These are phyloP conservation scores for Metacarcinus magister DNA, from an alignment of 2,888 invertebrate species.

Conservation along the genomic window DNA sequence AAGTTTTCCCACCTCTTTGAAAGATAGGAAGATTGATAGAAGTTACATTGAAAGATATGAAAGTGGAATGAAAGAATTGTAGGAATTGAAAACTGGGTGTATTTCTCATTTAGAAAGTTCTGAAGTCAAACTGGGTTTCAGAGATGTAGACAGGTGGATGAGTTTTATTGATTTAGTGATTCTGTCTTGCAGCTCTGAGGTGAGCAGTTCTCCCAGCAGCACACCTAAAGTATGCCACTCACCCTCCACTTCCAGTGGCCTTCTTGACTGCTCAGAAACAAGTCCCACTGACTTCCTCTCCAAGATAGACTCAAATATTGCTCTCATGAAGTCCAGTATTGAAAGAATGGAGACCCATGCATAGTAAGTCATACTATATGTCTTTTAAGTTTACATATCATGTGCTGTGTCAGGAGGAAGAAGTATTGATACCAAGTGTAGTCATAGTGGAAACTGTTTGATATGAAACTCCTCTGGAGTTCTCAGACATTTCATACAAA, in stretches of 20 bases:
- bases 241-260: slow-evolving; percentile 74
- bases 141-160: not conserved
- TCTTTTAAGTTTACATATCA: slow-evolving; percentile 47
- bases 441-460: not conserved
- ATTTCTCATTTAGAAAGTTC: not conserved
- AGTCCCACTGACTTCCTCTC: slow-evolving; percentile 81
- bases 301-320: slow-evolving; percentile 82
- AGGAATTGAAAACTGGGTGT: not conserved
- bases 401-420: not conserved
- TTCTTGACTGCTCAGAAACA: slow-evolving; percentile 82
- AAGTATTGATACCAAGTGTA: not conserved
- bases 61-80: not conserved
- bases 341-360: slow-evolving; percentile 82
- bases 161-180: not conserved
- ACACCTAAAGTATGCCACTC: slow-evolving; percentile 63
- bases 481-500: not conserved
- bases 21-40: not conserved
- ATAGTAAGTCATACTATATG: slow-evolving; percentile 79
- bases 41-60: not conserved
- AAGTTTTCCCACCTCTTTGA: not conserved
- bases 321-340: slow-evolving; percentile 82
- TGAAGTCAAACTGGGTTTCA: not conserved
- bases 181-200: slow-evolving; percentile 57
- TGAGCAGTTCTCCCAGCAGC: slow-evolving; percentile 67
- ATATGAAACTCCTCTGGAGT: not conserved